Evolutionary conservation across 2,888 invertebrate genomes (phyloP).

Genomic region (Andrena marginata): DNA sequence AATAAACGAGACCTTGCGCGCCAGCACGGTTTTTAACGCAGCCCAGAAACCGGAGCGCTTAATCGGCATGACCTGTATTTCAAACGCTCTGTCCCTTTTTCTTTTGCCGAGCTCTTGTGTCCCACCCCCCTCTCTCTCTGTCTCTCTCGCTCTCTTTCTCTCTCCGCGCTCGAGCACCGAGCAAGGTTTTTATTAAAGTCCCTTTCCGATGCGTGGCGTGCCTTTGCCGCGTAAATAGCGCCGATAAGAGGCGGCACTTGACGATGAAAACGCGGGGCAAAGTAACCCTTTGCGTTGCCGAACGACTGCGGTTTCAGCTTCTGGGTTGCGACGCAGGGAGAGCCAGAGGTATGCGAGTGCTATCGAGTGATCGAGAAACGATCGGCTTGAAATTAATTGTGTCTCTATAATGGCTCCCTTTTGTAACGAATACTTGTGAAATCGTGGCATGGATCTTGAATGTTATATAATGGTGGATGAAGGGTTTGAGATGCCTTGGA

Average conservation of each 20-base stretch:
- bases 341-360: no score
- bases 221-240: slow-evolving; percentile 39
- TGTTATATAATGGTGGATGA: no score
- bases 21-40: slow-evolving; percentile 54
- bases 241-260: slow-evolving; percentile 43
- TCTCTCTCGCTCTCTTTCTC: no score
- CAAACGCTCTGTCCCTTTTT: slow-evolving; percentile 27
- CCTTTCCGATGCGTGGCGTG: slow-evolving; percentile 12
- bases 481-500: no score
- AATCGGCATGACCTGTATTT: slow-evolving; percentile 60
- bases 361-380: not conserved
- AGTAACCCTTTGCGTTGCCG: slow-evolving; percentile 43
- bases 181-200: slow-evolving; percentile 42
- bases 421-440: no score
- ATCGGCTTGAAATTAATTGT: no score
- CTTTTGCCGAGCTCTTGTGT: not conserved
- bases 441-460: no score
- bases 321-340: not conserved
- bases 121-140: not conserved
- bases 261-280: slow-evolving; percentile 22
- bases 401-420: no score
- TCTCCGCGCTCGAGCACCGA: no score
- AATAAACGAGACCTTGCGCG: slow-evolving; percentile 64
- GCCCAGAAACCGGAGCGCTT: slow-evolving; percentile 53
- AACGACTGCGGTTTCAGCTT: slow-evolving; percentile 4